Base-by-base conservation (phyloP, 2,797 vertebrate species). In the Leucoraja ocellata region DNA sequence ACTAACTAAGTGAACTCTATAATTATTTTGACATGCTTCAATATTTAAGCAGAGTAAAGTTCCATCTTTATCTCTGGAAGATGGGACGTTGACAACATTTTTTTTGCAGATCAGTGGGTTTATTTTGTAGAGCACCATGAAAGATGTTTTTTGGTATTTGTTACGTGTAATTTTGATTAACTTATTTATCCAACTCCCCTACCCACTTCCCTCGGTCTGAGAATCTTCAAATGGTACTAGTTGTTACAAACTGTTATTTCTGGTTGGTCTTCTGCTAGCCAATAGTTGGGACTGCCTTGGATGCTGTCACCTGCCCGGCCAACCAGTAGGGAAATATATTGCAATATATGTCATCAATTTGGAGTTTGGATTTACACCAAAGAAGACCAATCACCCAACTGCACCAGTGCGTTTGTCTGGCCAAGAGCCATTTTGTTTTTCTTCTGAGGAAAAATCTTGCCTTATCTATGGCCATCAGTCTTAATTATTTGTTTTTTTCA, bases 151-250 rank as follows among this genome's bases (percentile, higher is more conserved):
- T 25, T 92, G 68, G 39, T 91, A 65, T 91, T 73, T 88, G 28
- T 63, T 74, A 39, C 54, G 39, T 28, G 71, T 73, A 36, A 74
- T 73, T 73, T 46, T 92, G 73, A 92, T 28, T 74, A 74, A 74
- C 73, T 76, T 54, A 46, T 74, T 73, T 54, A 54, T 46, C n/a
- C 61, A 88, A 8, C 61, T 88, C 84, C 61, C 11, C 18, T 36
- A 36, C 18, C 32, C 77, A 32, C n/a, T 36, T 32, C 9, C 77
- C 61, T 21, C 63, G 14, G 36, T 88, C n/a, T n/a, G 2, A 1
- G 39, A 92, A 76, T 39, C 71, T 74, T 25, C 90, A 92, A 92
- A 92, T 92, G 90, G 71, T 92, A 92, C 71, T 54, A 46, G 46
- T 68, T 74, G 73, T 73, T 74, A 91, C 90, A 91, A 46, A 91